Conservation (phyloP, 2,797 vertebrate species). For the Lutjanus argentimaculatus region DNA sequence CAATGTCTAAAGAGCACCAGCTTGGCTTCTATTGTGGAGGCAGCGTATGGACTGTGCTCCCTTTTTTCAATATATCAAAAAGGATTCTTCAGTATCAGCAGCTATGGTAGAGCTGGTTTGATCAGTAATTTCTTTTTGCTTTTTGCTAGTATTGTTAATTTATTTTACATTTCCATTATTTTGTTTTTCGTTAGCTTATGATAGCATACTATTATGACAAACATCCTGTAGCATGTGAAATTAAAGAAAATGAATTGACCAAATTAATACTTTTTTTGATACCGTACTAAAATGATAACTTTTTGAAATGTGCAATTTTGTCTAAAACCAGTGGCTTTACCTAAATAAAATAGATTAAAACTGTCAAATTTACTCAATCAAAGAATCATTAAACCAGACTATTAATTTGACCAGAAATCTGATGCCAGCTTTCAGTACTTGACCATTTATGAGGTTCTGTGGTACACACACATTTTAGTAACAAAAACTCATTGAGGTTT, state of each 20-base stretch:
- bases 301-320: too few species aligned
- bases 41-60: background rate
- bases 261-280: too few species aligned
- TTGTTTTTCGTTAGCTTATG: too few species aligned
- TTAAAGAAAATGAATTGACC: too few species aligned
- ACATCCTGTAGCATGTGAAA: too few species aligned
- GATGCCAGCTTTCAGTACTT: background rate
- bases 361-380: background rate
- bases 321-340: background rate
- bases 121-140: background rate
- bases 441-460: background rate
- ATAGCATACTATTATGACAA: too few species aligned
- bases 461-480: background rate
- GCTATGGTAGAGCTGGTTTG: background rate
- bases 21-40: background rate
- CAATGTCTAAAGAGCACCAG: constrained; percentile 6
- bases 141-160: too few species aligned
- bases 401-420: background rate
- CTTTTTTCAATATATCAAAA: background rate
- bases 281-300: background rate
- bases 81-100: background rate
- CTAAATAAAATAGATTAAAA: too few species aligned
- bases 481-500: background rate
- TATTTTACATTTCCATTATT: too few species aligned
- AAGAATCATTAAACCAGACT: background rate